These are phyloP conservation scores for Spea bombifrons DNA, from an alignment of 2,113 vertebrate species.

Conservation along the genomic window DNA sequence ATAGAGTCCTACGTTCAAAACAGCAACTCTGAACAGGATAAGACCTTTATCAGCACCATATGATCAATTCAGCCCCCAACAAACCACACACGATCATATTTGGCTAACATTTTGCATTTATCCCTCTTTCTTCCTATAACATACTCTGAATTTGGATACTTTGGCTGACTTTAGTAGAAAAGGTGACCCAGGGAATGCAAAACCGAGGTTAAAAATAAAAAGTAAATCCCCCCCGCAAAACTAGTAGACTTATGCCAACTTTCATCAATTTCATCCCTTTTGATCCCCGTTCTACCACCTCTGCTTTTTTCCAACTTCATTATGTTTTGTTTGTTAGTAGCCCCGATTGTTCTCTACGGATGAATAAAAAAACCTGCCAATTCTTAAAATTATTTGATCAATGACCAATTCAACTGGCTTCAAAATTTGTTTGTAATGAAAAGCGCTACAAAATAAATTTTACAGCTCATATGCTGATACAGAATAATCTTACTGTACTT, in stretches of 20 bases:
- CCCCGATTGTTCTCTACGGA: not conserved
- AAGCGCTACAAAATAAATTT: too few relatives aligned
- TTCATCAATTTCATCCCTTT: not conserved
- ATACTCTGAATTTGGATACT: not conserved
- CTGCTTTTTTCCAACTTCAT: too few relatives aligned
- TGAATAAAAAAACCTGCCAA: not conserved
- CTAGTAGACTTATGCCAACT: not conserved
- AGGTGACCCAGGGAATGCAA: not conserved
- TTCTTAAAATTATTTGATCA: too few relatives aligned
- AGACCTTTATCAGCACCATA: constrained; percentile 7
- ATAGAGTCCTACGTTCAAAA: not conserved
- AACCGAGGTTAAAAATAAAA: too few relatives aligned
- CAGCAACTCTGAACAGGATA: constrained; percentile 3
- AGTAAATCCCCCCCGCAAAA: not conserved
- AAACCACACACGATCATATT: constrained; percentile 19
- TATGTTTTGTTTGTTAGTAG: not conserved
- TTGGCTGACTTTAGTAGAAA: constrained; percentile 2
- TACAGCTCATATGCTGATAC: too few relatives aligned
- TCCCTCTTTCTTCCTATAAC: not conserved
- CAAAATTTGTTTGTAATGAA: not conserved
- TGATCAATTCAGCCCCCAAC: constrained; percentile 23
- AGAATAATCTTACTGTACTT: too few relatives aligned
- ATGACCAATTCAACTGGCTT: not conserved
- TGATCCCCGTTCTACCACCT: too few relatives aligned
- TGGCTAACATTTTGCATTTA: constrained; percentile 19